Conservation (phyloP, 2,113 vertebrate genomes). For the Columba janthina region DNA sequence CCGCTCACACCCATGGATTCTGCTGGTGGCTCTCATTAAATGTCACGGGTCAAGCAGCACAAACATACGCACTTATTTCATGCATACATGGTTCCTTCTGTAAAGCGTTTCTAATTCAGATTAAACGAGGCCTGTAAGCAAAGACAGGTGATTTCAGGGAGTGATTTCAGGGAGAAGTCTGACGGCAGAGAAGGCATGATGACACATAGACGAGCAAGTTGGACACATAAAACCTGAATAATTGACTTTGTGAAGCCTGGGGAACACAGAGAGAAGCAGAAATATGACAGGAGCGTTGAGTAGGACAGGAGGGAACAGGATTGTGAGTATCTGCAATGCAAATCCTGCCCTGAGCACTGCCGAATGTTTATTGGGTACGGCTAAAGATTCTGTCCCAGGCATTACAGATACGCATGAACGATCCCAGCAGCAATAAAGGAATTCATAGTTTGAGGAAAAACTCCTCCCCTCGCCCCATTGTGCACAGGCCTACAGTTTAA, state of each 20-base stretch:
- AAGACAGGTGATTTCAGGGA: not conserved
- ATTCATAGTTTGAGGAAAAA: not conserved
- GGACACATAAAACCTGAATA: not conserved
- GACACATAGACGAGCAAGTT: not conserved
- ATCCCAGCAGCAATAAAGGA: not conserved
- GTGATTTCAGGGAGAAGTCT: not conserved
- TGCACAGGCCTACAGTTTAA: not conserved
- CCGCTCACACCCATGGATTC: fast-evolving
- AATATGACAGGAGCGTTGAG: fast-evolving
- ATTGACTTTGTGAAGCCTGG: not conserved
- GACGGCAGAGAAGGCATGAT: not conserved
- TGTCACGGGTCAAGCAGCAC: not conserved
- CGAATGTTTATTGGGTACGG: not conserved
- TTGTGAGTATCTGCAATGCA: not conserved
- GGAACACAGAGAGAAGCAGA: not conserved
- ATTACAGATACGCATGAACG: not conserved
- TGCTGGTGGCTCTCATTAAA: not conserved
- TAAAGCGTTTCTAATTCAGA: not conserved
- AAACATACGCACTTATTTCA: fast-evolving
- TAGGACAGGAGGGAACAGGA: not conserved
- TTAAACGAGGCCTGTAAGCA: not conserved
- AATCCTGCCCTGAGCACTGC: not conserved
- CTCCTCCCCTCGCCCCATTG: not conserved
- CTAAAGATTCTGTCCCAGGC: not conserved
- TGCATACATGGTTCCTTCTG: fast-evolving